Percentiles rank a stretch among this genome's conserved stretches.
Conservation (phyloP, 2,113 vertebrate genomes). For the Lagenorhynchus albirostris region DNA sequence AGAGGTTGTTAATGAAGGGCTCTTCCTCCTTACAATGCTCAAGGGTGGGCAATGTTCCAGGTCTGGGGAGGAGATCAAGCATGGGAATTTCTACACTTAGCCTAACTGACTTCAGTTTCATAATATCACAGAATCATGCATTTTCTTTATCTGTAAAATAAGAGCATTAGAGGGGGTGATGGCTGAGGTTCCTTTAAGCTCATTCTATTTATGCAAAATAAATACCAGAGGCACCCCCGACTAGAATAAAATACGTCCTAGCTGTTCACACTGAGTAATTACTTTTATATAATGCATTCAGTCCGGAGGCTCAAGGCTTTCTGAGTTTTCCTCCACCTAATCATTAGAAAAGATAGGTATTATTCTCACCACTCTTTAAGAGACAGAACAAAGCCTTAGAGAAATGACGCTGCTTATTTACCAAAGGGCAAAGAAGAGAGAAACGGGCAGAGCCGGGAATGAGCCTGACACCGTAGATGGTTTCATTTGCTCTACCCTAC, state of each 20-base stretch:
- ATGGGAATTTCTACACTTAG: not conserved
- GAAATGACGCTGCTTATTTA: not conserved
- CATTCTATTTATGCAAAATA: slow-evolving; percentile 37
- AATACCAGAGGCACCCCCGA: not conserved
- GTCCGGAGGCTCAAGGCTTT: not conserved
- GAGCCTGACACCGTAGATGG: rapidly evolving
- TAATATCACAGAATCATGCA: not conserved
- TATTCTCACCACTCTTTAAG: not conserved
- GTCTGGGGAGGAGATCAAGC: not conserved
- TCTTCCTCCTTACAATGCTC: not conserved
- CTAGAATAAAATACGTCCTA: slow-evolving; percentile 17
- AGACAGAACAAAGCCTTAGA: not conserved
- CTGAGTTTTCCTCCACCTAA: not conserved
- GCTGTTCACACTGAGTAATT: slow-evolving; percentile 20
- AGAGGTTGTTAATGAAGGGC: not conserved
- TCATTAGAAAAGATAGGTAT: not conserved
- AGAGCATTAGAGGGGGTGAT: not conserved
- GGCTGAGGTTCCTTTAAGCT: not conserved
- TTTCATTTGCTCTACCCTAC: not conserved
- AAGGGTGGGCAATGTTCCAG: rapidly evolving
- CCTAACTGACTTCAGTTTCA: not conserved
- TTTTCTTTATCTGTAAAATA: slow-evolving; percentile 23
- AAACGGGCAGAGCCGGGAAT: not conserved
- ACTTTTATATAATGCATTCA: slow-evolving; percentile 29
- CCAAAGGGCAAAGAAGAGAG: not conserved